Conservation (phyloP, 2,113 vertebrate species). For the Prinia subflava region DNA sequence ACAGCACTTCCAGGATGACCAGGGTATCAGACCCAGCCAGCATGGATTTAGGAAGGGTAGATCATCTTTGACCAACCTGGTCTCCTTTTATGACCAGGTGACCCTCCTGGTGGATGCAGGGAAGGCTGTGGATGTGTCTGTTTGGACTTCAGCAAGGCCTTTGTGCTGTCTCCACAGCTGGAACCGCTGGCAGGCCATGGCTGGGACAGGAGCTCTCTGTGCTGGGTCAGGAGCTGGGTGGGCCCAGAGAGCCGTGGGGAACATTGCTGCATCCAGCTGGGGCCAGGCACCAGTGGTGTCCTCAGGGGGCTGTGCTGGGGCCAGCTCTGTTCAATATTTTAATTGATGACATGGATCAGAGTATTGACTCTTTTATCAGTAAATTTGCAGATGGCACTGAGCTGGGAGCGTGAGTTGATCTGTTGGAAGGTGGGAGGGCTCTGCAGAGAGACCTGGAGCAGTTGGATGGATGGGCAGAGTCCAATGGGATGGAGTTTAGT, state of each 20-base stretch:
- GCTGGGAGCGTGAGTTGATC: background rate
- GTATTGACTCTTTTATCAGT: background rate
- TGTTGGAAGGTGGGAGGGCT: background rate
- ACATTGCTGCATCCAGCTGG: background rate
- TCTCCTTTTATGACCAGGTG: background rate
- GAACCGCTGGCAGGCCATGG: too few relatives aligned
- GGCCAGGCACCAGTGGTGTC: background rate
- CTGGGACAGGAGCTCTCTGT: background rate
- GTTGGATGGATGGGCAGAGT: background rate
- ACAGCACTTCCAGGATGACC: background rate
- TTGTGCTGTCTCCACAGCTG: too few relatives aligned
- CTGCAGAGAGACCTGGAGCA: background rate
- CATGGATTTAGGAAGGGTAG: background rate
- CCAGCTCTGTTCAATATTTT: background rate
- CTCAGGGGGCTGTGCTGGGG: background rate
- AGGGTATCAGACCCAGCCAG: background rate
- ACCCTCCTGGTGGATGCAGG: background rate
- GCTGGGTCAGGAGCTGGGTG: background rate
- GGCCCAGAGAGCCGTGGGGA: background rate
- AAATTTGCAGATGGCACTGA: background rate
- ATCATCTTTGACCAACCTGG: background rate
- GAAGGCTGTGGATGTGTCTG: background rate
- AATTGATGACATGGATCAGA: background rate
- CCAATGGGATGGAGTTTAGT: background rate
- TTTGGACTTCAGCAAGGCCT: background rate